Evolutionary conservation across 2,888 invertebrate species (phyloP), one percentile per base, ranked within the genome.

Genomic region (Drosophila dives): DNA sequence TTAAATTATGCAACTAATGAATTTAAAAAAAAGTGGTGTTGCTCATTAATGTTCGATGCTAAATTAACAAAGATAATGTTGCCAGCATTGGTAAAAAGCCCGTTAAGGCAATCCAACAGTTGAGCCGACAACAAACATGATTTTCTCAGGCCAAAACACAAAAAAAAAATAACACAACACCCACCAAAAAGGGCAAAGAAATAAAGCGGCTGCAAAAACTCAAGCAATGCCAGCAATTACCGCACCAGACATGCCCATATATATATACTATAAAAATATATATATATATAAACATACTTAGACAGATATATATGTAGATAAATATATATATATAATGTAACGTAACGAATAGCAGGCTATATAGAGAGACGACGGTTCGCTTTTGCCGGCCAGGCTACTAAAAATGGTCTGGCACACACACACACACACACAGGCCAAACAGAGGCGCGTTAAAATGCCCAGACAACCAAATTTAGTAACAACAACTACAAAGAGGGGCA

Each of bases 381-480:
- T 74, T 68, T 70, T 68, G 68, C 58, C 59, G 67, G 80, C 63
- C 77, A 71, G 78, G 81, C 90, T 86, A 90, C 86, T 86, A 88
- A 88, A 90, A 90, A 90, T 86, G 86, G 86, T 83, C 72, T 84
- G 75, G 76, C 74, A 69, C 77, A 72, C 79, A 83, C 26, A 64
- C 26, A 61, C 49, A 66, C 38, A 64, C 36, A 60, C 3, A 53
- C 10, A 58, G 48, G 56, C 20, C 20, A 36, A n/a, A 50, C 29
- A 36, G 40, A 70, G 53, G 62, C 70, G 73, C 77, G 75, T 81
- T 69, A 73, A 87, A 87, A 85, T 85, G 89, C 90, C 83, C 81
- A 86, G 86, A 86, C 86, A 86, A 90, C 86, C 86, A 86, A 86
- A 86, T 86, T 86, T 86, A 86, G 86, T 86, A 90, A 83, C 77